These are phyloP conservation scores for Eueides isabella DNA, from an alignment of 1,140 invertebrate genomes.

Conservation along the genomic window DNA sequence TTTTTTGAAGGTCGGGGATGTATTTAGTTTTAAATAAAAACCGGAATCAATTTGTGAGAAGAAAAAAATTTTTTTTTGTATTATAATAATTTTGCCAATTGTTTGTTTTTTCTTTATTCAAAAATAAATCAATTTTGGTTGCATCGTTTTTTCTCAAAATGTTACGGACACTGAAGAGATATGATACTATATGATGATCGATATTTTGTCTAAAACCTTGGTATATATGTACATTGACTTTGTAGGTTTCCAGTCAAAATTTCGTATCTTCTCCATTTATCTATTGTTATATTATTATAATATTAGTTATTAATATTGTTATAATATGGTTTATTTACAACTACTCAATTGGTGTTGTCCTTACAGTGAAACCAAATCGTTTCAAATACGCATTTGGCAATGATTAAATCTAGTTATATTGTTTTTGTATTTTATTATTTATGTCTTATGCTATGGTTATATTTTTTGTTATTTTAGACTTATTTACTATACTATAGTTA, in stretches of 20 bases:
- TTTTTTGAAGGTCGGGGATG: too few species aligned
- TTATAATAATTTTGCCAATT: not conserved
- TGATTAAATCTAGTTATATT: slow-evolving; percentile 7
- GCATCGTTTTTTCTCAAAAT: slow-evolving; percentile 13
- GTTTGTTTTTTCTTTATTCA: too few species aligned
- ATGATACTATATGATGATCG: slow-evolving; percentile 12
- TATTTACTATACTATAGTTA: not conserved
- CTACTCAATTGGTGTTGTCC: slow-evolving; percentile 33
- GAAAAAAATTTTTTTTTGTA: too few species aligned
- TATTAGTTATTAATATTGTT: slow-evolving; percentile 12
- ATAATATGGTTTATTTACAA: slow-evolving; percentile 29
- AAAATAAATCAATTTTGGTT: not conserved
- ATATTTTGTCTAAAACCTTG: slow-evolving; percentile 28
- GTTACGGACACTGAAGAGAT: not conserved
- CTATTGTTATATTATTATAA: slow-evolving; percentile 15
- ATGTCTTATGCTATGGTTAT: not conserved
- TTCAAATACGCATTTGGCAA: not conserved
- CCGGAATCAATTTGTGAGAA: too few species aligned
- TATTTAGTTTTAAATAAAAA: too few species aligned
- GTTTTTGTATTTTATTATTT: slow-evolving; percentile 14
- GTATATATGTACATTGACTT: not conserved
- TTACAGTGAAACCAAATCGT: slow-evolving; percentile 24
- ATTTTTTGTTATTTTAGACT: slow-evolving; percentile 8
- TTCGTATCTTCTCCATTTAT: slow-evolving; percentile 7
- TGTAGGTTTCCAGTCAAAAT: slow-evolving; percentile 31